These are phyloP conservation scores for Sanderia malayensis DNA, from an alignment of 30 jellyfish, hydroid and myxozoan genomes.

Conservation along the genomic window DNA sequence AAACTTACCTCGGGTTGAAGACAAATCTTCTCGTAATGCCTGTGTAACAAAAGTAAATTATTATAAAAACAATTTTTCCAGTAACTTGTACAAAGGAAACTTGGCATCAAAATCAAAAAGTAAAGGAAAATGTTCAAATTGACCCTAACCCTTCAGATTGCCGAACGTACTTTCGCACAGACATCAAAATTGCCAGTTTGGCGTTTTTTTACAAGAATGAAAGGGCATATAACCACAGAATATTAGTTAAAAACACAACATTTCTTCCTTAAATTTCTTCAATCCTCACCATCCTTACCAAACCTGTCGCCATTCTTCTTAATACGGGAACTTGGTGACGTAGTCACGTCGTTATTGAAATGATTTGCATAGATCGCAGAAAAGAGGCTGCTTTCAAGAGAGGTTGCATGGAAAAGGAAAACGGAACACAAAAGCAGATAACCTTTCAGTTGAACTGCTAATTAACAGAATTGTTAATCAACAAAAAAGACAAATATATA, in stretches of 20 bases:
- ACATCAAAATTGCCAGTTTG: conserved; percentile 87
- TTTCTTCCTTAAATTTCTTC: conserved; percentile 2
- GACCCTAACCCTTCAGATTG: conserved; percentile 84
- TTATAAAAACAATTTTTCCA: too few species aligned
- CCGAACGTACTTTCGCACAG: conserved; percentile 80
- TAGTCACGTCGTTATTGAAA: conserved; percentile 53
- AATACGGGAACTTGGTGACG: conserved; percentile 68
- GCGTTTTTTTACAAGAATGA: conserved; percentile 55
- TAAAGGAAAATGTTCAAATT: conserved; percentile 5
- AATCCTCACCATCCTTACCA: conserved; percentile 37
- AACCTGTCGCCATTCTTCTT: conserved; percentile 89
- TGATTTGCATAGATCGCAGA: conserved; percentile 13
- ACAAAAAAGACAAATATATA: too few species aligned
- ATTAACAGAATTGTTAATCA: too few species aligned
- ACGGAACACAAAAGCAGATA: too few species aligned
- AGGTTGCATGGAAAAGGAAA: background rate
- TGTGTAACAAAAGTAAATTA: background rate
- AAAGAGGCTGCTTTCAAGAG: background rate
- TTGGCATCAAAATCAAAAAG: background rate
- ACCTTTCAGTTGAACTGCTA: too few species aligned
- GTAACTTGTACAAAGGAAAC: too few species aligned
- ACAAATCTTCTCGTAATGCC: conserved; percentile 69
- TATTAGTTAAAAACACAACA: background rate
- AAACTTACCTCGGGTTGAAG: conserved; percentile 53
- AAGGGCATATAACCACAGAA: conserved; percentile 38